These are phyloP conservation scores for Boleophthalmus pectinirostris DNA, from an alignment of 2,113 vertebrate species.

Conservation along the genomic window DNA sequence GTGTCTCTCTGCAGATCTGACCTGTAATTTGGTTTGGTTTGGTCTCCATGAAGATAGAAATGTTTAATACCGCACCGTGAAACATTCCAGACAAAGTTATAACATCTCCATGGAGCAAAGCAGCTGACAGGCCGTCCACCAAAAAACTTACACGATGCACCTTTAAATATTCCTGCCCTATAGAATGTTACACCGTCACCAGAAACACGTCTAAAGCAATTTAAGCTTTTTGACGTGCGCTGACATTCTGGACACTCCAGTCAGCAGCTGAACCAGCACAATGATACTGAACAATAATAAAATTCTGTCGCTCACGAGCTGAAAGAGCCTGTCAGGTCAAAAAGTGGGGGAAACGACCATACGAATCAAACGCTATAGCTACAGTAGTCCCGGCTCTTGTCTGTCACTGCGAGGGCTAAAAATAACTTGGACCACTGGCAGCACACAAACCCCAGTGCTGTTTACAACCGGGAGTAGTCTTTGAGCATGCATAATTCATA, in stretches of 20 bases:
- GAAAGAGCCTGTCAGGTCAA: slow-evolving; percentile 30
- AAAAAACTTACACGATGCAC: too few species aligned
- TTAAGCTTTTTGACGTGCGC: not conserved
- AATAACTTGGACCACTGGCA: slow-evolving; percentile 54
- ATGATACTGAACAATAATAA: slow-evolving; percentile 13
- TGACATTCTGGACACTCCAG: not conserved
- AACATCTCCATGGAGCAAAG: too few species aligned
- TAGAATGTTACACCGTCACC: too few species aligned
- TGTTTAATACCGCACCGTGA: too few species aligned
- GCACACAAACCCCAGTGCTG: slow-evolving; percentile 51
- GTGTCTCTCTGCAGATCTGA: too few species aligned
- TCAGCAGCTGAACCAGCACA: slow-evolving; percentile 17
- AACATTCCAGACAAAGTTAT: too few species aligned
- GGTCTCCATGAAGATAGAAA: too few species aligned
- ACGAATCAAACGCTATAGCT: slow-evolving; percentile 48
- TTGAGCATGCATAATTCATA: slow-evolving; percentile 67
- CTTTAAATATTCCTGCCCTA: too few species aligned
- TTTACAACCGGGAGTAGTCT: slow-evolving; percentile 58
- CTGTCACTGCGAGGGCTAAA: slow-evolving; percentile 57
- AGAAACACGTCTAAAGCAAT: too few species aligned
- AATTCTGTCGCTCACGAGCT: not conserved
- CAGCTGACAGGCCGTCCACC: too few species aligned
- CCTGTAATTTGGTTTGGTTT: too few species aligned
- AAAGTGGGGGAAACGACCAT: slow-evolving; percentile 43
- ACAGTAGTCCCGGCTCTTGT: slow-evolving; percentile 35